Percentiles rank a stretch among this genome's conserved stretches.
Conservation (phyloP, 2,113 vertebrate species). For the Pituophis catenifer region DNA sequence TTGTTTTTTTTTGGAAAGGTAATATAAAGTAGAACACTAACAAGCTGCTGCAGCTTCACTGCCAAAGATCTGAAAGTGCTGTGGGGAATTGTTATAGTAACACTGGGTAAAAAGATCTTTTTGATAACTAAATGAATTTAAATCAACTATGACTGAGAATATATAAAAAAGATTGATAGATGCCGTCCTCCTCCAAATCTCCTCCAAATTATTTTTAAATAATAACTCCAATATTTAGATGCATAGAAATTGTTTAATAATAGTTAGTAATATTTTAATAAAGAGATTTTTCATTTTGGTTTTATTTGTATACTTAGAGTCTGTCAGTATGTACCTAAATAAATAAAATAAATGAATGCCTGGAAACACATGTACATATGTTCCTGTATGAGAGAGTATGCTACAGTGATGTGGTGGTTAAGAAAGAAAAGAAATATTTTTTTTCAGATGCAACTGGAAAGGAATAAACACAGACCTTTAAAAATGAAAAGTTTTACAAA, state of each 20-base stretch:
- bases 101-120: background rate
- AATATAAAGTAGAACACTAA: constrained; percentile 27
- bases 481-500: background rate
- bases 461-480: background rate
- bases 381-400: background rate
- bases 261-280: background rate
- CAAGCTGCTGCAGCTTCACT: constrained; percentile 4
- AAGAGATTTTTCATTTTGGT: background rate
- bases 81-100: background rate
- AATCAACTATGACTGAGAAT: background rate
- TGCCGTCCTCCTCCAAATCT: too few species aligned
- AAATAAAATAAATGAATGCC: background rate
- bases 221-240: background rate
- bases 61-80: background rate
- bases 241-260: background rate
- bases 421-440: background rate
- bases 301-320: background rate
- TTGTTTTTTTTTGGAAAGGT: constrained; percentile 41
- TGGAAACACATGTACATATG: background rate
- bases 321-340: background rate
- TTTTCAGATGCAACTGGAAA: background rate
- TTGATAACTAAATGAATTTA: background rate
- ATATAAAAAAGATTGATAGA: background rate
- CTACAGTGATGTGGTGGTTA: background rate
- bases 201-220: background rate